These are phyloP conservation scores for Crioceris asparagi DNA, from an alignment of 2,888 invertebrate species.

Conservation along the genomic window DNA sequence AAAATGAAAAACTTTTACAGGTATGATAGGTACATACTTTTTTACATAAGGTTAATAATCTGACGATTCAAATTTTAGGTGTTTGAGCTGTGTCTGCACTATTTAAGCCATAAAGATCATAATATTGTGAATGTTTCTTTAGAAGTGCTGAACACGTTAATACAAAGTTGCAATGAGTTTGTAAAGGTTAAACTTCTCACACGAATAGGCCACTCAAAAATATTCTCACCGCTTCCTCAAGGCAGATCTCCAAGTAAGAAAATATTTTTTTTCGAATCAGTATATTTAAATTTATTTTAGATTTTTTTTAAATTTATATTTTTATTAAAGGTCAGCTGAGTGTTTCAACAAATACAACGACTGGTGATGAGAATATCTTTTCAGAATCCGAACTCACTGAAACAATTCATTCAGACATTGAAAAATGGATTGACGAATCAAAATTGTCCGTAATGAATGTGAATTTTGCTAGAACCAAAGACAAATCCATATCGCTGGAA, in stretches of 20 bases:
- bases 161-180: constrained; percentile 44
- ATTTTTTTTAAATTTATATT: constrained; percentile 1
- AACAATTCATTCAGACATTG: constrained; percentile 32
- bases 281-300: constrained; percentile 4
- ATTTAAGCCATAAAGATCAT: constrained; percentile 63
- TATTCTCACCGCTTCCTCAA: constrained; percentile 25
- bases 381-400: constrained; percentile 34
- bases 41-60: too few relatives aligned
- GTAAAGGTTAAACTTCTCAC: constrained; percentile 45
- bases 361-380: constrained; percentile 32
- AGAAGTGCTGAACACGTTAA: constrained; percentile 59
- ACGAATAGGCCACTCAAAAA: constrained; percentile 31
- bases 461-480: constrained; percentile 17
- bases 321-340: constrained; percentile 37
- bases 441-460: constrained; percentile 32
- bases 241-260: constrained; percentile 44
- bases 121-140: constrained; percentile 81
- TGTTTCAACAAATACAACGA: constrained; percentile 33
- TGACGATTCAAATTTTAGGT: constrained; percentile 49
- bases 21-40: too few relatives aligned
- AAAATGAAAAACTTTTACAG: constrained; percentile 22
- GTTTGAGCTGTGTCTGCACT: constrained; percentile 66
- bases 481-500: constrained; percentile 22
- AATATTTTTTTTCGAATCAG: constrained; percentile 3
- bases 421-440: constrained; percentile 37